Conservation (phyloP, 1,140 invertebrate genomes). For the Leptinotarsa lineolata region DNA sequence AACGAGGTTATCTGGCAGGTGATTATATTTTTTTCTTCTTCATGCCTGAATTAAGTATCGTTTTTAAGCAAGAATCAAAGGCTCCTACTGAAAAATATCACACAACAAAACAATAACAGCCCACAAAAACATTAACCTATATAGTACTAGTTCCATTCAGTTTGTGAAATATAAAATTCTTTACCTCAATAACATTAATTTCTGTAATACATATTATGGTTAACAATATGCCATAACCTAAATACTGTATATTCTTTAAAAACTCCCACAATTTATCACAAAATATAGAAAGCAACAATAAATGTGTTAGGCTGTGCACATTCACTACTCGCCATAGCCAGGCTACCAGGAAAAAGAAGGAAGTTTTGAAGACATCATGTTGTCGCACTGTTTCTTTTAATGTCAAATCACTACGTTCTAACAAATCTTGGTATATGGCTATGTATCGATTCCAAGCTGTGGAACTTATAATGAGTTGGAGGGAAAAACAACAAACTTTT, state of each 20-base stretch:
- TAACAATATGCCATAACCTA: conserved; percentile 64
- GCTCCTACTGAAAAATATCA: conserved; percentile 1
- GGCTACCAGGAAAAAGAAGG: conserved; percentile 73
- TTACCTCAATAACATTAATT: conserved; percentile 61
- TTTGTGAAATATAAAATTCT: conserved; percentile 59
- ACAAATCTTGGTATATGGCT: conserved; percentile 72
- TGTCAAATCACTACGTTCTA: conserved; percentile 66
- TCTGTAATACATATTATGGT: conserved; percentile 65
- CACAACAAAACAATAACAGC: conserved; percentile 2
- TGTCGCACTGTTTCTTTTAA: conserved; percentile 59
- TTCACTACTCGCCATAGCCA: conserved; percentile 80
- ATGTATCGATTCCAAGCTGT: conserved; percentile 82
- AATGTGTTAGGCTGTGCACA: conserved; percentile 77
- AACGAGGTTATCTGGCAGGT: not conserved
- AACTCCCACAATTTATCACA: conserved; percentile 79
- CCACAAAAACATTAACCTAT: conserved; percentile 13
- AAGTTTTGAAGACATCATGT: conserved; percentile 64
- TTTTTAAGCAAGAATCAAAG: not conserved
- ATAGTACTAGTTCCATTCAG: conserved; percentile 15
- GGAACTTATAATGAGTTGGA: conserved; percentile 73
- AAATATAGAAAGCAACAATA: conserved; percentile 76
- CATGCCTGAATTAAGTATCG: not conserved
- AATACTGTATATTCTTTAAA: conserved; percentile 66
- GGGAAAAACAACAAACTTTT: conserved; percentile 68
- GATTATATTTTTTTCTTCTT: not conserved